Evolutionary conservation across 1,140 invertebrate species (phyloP), one percentile per base, ranked within the genome.

Genomic region (Laodelphax striatellus): DNA sequence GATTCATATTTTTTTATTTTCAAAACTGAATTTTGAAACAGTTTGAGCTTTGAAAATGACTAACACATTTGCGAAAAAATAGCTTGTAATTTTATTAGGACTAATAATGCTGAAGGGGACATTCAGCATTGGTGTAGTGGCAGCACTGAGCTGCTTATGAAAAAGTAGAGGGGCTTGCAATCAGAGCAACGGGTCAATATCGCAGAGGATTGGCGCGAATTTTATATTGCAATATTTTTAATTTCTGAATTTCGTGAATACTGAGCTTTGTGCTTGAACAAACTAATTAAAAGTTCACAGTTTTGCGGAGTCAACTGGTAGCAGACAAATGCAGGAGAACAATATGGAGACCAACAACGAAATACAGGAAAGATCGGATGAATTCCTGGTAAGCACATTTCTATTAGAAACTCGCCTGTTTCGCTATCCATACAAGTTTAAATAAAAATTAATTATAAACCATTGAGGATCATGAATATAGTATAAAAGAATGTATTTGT

Each of bases 361-460:
- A 50, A 22, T 50, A 50, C 46, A 50, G 46, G 46, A 50, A 50
- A 50, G 46, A 50, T 50, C 46, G 16, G 46, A 50, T 50, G 46
- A 50, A 50, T 50, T 50, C 21, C 2, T 50, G 46, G 46, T 50
- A 50, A 50, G 46, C 2, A 50, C 11, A 50, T 11, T 50, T 38
- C 34, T 38, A 38, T 38, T 38, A 11, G 34, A 38, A 38, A 38
- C 3, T 38, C 11, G 34, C 11, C 34, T 38, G 34, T 38, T 38
- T 11, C 10, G 34, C 11, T 38, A 38, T 38, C 34, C 11, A 11
- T 38, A 38, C 34, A 38, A 9, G 4, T 38, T 38, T 8, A 1
- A 11, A 13, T 13, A 11, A 38, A 11, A 38, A 38, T 5, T 38
- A 13, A 8, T 38, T 9, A 38, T 2, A 38, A 31, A 38, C 34